Conservation (phyloP, 2,888 invertebrate species). For the Heliconius ismenius region DNA sequence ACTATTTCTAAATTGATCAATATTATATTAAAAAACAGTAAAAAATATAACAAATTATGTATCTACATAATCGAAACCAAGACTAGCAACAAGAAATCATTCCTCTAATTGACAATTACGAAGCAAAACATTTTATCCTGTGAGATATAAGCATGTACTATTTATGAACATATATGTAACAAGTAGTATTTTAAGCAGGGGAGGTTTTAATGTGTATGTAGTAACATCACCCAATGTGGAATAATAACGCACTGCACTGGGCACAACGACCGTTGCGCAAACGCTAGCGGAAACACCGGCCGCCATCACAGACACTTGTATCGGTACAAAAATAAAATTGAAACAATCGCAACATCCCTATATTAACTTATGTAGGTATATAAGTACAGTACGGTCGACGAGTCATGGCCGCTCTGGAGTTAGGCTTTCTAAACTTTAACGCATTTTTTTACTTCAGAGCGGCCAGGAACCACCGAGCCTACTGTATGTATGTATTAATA, state of each 20-base stretch:
- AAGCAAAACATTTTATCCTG: too few species aligned
- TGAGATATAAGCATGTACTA: too few species aligned
- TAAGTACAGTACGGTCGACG: not conserved
- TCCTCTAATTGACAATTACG: too few species aligned
- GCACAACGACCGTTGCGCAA: constrained; percentile 19
- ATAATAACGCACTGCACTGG: not conserved
- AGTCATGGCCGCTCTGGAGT: not conserved
- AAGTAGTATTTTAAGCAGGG: too few species aligned
- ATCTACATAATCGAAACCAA: not conserved
- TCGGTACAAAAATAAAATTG: constrained; percentile 51
- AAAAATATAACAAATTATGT: not conserved
- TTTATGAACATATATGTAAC: too few species aligned
- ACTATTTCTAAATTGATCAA: not conserved
- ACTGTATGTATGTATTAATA: constrained; percentile 34
- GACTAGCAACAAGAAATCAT: not conserved
- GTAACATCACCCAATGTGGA: not conserved
- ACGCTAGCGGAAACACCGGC: constrained; percentile 23
- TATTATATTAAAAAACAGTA: not conserved
- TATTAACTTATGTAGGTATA: constrained; percentile 33
- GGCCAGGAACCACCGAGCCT: not conserved
- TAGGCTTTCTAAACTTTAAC: not conserved
- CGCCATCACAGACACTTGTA: constrained; percentile 47
- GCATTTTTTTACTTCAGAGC: not conserved
- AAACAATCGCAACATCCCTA: constrained; percentile 58
- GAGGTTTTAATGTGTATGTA: too few species aligned